phyloP scores from a whole-genome alignment of 2,797 vertebrate species.

The Pelobates cultripes region DNA sequence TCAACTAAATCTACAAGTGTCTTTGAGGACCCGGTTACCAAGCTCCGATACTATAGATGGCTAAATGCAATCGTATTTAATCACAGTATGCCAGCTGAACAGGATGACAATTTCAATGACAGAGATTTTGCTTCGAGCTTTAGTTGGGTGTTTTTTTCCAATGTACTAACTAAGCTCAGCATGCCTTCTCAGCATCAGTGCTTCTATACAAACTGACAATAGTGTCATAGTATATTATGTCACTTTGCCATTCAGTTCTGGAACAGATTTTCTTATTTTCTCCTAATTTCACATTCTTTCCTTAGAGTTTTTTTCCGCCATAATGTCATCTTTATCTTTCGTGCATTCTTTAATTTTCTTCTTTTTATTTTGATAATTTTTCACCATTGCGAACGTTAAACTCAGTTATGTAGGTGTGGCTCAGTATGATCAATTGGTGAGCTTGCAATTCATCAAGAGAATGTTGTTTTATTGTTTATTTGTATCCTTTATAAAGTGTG shows the following conservation, averaged over 20 bases:
- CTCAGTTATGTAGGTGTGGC: no score
- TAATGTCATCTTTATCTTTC: no score
- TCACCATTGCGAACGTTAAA: no score
- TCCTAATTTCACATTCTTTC: not conserved
- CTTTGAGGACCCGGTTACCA: not conserved
- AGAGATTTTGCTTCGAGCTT: slow-evolving; percentile 46
- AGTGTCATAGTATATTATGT: slow-evolving; percentile 51
- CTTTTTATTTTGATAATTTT: no score
- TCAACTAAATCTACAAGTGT: not conserved
- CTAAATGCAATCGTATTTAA: slow-evolving; percentile 34
- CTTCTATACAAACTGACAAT: slow-evolving; percentile 50
- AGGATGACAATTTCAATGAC: slow-evolving; percentile 41
- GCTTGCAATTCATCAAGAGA: no score
- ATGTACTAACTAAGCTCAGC: slow-evolving; percentile 45
- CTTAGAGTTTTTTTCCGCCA: not conserved
- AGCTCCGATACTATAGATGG: slow-evolving; percentile 16
- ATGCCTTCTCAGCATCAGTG: slow-evolving; percentile 49
- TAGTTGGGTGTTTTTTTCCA: slow-evolving; percentile 36
- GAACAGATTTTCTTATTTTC: slow-evolving; percentile 28
- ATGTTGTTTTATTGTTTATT: no score
- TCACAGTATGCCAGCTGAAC: slow-evolving; percentile 41
- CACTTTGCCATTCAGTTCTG: slow-evolving; percentile 29
- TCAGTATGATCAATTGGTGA: no score
- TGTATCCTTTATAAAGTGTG: no score
- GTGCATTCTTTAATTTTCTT: no score